Evolutionary conservation across 2,888 invertebrate species (phyloP).

Genomic region (Toxonevra muliebris): DNA sequence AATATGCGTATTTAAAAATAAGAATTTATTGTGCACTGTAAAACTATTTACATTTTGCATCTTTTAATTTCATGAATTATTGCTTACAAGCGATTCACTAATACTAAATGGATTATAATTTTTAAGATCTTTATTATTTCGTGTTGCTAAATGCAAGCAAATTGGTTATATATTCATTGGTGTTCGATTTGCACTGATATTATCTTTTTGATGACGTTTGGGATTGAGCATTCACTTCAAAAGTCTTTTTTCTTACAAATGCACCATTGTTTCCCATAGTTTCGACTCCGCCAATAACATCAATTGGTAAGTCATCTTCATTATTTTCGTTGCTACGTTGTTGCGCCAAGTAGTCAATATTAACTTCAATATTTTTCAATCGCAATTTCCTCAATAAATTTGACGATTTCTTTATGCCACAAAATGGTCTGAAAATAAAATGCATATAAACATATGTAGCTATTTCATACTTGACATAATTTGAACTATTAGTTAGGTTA

Average conservation of each 20-base stretch:
- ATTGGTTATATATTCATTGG: neutral
- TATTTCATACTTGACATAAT: too few species aligned
- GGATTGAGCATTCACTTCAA: too few species aligned
- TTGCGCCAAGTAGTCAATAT: slow-evolving; percentile 83
- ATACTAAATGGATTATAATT: slow-evolving; percentile 81
- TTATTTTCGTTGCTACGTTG: slow-evolving; percentile 67
- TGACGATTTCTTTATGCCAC: slow-evolving; percentile 86
- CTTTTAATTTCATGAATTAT: neutral
- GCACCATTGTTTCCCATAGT: slow-evolving; percentile 65
- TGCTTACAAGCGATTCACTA: slow-evolving; percentile 82
- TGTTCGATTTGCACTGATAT: too few species aligned
- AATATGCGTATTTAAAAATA: too few species aligned
- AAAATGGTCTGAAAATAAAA: slow-evolving; percentile 73
- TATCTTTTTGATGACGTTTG: too few species aligned
- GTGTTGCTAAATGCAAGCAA: slow-evolving; percentile 31
- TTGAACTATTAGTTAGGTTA: too few species aligned
- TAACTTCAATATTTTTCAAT: slow-evolving; percentile 86
- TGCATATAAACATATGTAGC: too few species aligned
- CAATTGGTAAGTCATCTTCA: slow-evolving; percentile 76
- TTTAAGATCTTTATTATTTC: slow-evolving; percentile 64
- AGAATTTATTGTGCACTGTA: too few species aligned
- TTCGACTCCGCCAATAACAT: slow-evolving; percentile 80
- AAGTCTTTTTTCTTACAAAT: too few species aligned
- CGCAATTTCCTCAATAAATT: slow-evolving; percentile 88
- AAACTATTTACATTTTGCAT: neutral